These are phyloP conservation scores for Cerceris rybyensis DNA, from an alignment of 2,888 invertebrate genomes.

Conservation along the genomic window DNA sequence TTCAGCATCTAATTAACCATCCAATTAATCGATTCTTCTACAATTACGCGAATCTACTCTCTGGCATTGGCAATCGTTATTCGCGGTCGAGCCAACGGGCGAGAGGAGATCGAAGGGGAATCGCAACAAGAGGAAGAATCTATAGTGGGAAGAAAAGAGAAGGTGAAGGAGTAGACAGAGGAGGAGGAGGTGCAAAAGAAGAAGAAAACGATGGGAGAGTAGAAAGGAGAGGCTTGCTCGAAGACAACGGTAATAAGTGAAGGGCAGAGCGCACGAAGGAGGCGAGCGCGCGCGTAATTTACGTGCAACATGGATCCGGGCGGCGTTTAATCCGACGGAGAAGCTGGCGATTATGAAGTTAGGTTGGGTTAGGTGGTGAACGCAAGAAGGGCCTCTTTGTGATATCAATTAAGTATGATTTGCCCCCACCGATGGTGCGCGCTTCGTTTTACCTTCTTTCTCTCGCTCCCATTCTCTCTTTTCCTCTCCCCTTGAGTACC, in stretches of 20 bases:
- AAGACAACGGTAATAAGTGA: conserved; percentile 71
- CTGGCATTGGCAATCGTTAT: conserved; percentile 53
- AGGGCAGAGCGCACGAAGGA: conserved; percentile 63
- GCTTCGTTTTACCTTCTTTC: conserved; percentile 25
- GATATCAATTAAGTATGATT: conserved; percentile 80
- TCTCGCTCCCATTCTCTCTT: conserved; percentile 36
- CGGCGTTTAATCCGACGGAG: conserved; percentile 74
- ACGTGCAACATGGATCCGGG: conserved; percentile 74
- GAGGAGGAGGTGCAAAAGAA: conserved; percentile 28
- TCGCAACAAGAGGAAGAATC: background rate
- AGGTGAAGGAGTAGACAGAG: conserved; percentile 12
- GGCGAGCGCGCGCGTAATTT: conserved; percentile 70
- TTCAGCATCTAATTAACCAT: background rate
- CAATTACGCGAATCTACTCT: conserved; percentile 37
- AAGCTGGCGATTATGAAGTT: conserved; percentile 77
- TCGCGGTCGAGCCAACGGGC: conserved; percentile 37
- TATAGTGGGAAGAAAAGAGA: conserved; percentile 17
- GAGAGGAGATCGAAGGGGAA: background rate
- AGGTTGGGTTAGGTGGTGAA: conserved; percentile 72
- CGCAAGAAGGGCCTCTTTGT: conserved; percentile 73
- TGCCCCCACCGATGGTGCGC: conserved; percentile 61
- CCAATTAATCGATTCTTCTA: conserved; percentile 58
- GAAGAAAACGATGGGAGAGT: conserved; percentile 29
- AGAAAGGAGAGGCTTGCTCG: conserved; percentile 38
- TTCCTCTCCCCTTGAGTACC: conserved; percentile 21